Evolutionary conservation across 2,797 vertebrate genomes (phyloP).

Genomic region (Chloroceryle amazona): DNA sequence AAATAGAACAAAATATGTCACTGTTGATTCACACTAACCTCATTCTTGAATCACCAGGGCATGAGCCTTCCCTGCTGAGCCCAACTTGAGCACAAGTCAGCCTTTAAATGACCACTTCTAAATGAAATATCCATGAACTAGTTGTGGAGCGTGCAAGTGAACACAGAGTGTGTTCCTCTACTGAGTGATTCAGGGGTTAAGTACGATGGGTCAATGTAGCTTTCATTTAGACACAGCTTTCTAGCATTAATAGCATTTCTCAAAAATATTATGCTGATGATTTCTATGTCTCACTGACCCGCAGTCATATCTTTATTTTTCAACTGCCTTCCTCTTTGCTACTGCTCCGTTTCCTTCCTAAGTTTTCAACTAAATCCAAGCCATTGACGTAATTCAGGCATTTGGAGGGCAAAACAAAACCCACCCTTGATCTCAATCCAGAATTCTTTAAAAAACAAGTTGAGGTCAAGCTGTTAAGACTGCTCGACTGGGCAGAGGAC

Average conservation of each 20-base stretch:
- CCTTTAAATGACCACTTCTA: not conserved
- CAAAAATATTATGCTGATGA: constrained; percentile 7
- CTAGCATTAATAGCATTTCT: constrained; percentile 1
- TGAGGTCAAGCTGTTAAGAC: not conserved
- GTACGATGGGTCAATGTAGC: not conserved
- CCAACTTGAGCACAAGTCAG: not conserved
- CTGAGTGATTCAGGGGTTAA: not conserved
- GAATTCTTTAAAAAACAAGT: not conserved
- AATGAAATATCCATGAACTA: not conserved
- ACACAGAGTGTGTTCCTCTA: not conserved
- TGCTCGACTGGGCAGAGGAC: not conserved
- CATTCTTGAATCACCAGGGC: not conserved
- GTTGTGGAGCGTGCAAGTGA: not conserved
- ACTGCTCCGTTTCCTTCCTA: constrained; percentile 32
- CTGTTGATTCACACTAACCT: not conserved
- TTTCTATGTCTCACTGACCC: not conserved
- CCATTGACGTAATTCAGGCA: constrained; percentile 32
- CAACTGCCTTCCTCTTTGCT: not conserved
- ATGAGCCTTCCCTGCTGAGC: not conserved
- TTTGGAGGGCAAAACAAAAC: constrained; percentile 35
- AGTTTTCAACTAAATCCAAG: constrained; percentile 8
- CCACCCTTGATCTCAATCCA: constrained; percentile 42
- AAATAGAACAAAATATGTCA: not conserved
- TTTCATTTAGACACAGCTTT: not conserved
- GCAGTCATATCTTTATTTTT: constrained; percentile 27